Evolutionary conservation across 1,140 invertebrate genomes (phyloP).

Genomic region (Luehdorfia chinensis): DNA sequence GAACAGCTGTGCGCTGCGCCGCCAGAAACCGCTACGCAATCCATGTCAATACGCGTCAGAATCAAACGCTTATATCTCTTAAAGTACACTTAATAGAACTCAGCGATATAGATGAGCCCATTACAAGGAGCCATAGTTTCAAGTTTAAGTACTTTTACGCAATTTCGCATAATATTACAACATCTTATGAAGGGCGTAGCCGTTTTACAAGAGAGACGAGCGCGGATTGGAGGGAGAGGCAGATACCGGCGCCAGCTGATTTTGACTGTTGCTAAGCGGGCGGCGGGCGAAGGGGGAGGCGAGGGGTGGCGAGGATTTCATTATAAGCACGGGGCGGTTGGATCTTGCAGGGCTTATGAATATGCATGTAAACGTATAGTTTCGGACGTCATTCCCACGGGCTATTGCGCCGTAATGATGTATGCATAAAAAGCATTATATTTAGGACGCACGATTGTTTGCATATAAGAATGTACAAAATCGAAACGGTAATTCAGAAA

Average conservation of each 20-base stretch:
- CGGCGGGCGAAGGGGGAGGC: not conserved
- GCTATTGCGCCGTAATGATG: conserved; percentile 24
- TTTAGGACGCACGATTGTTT: too few relatives aligned
- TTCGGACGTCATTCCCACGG: conserved; percentile 27
- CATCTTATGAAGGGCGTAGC: too few relatives aligned
- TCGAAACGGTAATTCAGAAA: too few relatives aligned
- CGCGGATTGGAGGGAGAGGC: conserved; percentile 10
- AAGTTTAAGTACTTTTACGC: too few relatives aligned
- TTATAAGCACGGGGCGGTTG: conserved; percentile 26
- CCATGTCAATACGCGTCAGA: too few relatives aligned
- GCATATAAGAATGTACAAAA: too few relatives aligned
- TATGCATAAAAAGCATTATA: conserved; percentile 30
- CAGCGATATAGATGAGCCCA: too few relatives aligned
- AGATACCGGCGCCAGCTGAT: conserved; percentile 27
- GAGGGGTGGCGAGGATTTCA: conserved; percentile 12
- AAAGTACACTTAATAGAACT: too few relatives aligned
- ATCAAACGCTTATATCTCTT: too few relatives aligned
- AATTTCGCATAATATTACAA: too few relatives aligned
- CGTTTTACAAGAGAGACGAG: conserved; percentile 6
- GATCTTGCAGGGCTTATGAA: conserved; percentile 38
- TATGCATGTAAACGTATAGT: conserved; percentile 33
- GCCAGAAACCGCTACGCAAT: not conserved
- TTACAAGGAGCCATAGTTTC: too few relatives aligned
- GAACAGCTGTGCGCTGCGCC: conserved; percentile 28
- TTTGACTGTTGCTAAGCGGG: conserved; percentile 36